Evolutionary conservation across 2,888 invertebrate genomes (phyloP), one percentile per base, ranked within the genome.

Genomic region (Myopa testacea): DNA sequence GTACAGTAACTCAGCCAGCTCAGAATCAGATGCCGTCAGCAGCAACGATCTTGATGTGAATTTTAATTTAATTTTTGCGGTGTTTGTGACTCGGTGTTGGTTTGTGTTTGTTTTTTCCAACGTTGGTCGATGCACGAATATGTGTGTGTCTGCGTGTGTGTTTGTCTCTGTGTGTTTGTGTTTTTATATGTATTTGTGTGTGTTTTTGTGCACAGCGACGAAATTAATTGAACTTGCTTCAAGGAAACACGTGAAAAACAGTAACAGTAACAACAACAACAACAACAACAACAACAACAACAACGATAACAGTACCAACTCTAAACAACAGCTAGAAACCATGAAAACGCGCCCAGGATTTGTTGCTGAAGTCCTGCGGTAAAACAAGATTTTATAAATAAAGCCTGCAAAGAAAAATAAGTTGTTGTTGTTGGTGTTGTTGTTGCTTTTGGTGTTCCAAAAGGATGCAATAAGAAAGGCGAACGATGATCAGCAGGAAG

Each of bases 31-130:
- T 45, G 34, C 40, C 75, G 26, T 62, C 73, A 73, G 63, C 73
- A 58, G 38, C 60, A 37, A 52, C 37, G 60, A 69, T 37, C 75
- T 75, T 75, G 75, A 75, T 80, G 78, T 81, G 80, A 80, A 87
- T 85, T 86, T 86, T 86, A 86, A 86, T 86, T 86, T 86, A 87
- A 86, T 86, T 87, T 87, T 83, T 86, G 86, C 80, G 87, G 86
- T 85, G 84, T 83, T 81, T 81, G 81, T 79, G 81, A 82, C 75
- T 78, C 69, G 75, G 78, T 75, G 65, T 84, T 82, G 79, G 65
- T 80, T 58, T 81, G 78, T 80, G 78, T 76, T 78, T 77, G 63
- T 74, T 38, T 78, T 78, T 81, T 78, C 80, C 50, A 80, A 63
- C 76, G 78, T 80, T 62, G 68, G 75, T 73, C 72, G 14, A 76